Conservation (phyloP, 2,797 vertebrate genomes). For the Falco novaeseelandiae region DNA sequence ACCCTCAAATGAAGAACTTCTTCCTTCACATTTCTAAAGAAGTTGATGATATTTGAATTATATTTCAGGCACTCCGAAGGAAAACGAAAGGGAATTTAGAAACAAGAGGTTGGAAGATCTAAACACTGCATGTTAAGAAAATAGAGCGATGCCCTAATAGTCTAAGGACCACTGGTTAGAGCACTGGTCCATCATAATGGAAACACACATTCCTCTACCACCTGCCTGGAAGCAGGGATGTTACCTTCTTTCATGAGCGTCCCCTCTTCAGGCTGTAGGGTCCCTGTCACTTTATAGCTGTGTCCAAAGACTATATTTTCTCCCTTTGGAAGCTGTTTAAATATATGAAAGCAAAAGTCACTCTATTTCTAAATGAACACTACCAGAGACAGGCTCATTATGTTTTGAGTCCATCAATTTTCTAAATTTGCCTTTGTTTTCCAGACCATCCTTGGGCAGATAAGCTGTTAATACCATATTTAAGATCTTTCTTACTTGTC, state of each 20-base stretch:
- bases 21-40: not conserved
- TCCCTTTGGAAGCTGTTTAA: not conserved
- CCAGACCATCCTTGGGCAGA: not conserved
- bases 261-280: not conserved
- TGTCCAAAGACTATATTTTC: not conserved
- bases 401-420: not conserved
- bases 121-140: not conserved
- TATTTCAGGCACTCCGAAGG: not conserved
- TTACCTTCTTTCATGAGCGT: fast-evolving
- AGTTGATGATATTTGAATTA: not conserved
- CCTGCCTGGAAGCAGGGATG: not conserved
- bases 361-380: not conserved
- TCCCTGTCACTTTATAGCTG: not conserved
- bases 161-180: not conserved
- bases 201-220: not conserved
- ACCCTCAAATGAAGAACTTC: too few species aligned
- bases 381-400: not conserved
- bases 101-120: not conserved
- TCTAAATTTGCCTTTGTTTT: not conserved
- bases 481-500: not conserved
- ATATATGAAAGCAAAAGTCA: not conserved
- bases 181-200: fast-evolving
- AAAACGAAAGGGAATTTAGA: not conserved
- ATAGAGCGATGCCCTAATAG: not conserved
- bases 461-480: not conserved